phyloP scores from a whole-genome alignment of 2,797 vertebrate genomes.

The Thaleichthys pacificus region DNA sequence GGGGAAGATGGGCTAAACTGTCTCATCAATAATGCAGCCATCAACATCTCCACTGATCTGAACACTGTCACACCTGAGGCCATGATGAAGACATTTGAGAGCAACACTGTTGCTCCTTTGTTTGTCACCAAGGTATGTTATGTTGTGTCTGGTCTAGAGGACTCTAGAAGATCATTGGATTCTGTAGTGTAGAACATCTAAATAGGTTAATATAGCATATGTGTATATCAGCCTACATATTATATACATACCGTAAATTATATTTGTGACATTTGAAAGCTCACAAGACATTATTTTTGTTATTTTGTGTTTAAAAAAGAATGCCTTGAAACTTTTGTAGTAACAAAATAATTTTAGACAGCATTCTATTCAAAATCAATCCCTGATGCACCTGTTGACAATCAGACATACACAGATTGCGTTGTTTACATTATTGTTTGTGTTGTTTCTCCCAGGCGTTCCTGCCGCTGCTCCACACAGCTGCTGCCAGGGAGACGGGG shows the following conservation, averaged over 20 bases:
- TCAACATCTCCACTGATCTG: slow-evolving; percentile 49
- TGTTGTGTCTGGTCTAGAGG: not conserved
- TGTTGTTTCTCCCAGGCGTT: slow-evolving; percentile 45
- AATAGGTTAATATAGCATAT: not conserved
- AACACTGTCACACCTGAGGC: slow-evolving; percentile 62
- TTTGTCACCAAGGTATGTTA: slow-evolving; percentile 68
- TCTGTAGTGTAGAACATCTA: not conserved
- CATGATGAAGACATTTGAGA: slow-evolving; percentile 70
- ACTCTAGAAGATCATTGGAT: not conserved
- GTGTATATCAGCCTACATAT: too few relatives aligned
- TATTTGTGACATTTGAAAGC: too few relatives aligned
- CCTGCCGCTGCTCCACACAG: slow-evolving; percentile 66
- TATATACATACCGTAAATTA: too few relatives aligned
- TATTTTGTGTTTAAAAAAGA: not conserved
- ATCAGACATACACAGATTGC: not conserved
- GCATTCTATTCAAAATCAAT: not conserved
- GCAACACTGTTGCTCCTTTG: slow-evolving; percentile 66
- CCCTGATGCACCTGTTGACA: not conserved
- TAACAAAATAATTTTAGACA: not conserved
- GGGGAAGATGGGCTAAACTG: slow-evolving; percentile 69
- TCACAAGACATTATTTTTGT: not conserved
- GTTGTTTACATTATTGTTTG: not conserved
- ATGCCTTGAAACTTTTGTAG: not conserved
- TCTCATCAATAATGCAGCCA: slow-evolving; percentile 78
- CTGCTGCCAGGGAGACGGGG: slow-evolving; percentile 51